Evolutionary conservation across 2,888 invertebrate species (phyloP).

Genomic region (Dolomedes plantarius): DNA sequence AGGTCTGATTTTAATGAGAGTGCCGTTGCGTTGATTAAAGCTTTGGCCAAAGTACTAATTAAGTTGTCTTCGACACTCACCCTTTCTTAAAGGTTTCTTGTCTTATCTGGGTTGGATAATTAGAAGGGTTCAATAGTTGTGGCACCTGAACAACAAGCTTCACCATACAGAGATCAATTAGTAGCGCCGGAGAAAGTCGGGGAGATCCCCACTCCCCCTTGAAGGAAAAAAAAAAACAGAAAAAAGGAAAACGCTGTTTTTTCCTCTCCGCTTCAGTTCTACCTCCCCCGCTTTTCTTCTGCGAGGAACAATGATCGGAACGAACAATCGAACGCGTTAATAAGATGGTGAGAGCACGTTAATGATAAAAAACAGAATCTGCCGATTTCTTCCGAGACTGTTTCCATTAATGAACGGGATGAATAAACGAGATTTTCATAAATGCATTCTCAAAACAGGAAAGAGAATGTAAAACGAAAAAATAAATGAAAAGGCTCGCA

Average conservation of each 20-base stretch:
- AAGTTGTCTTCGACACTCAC: slow-evolving; percentile 65
- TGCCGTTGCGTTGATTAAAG: slow-evolving; percentile 56
- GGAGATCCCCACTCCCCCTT: background rate
- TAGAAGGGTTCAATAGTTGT: slow-evolving; percentile 67
- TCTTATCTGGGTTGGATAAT: slow-evolving; percentile 66
- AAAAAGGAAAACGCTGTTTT: background rate
- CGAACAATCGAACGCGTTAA: slow-evolving; percentile 47
- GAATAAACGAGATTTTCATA: slow-evolving; percentile 2
- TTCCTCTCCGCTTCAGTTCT: background rate
- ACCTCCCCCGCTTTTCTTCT: slow-evolving; percentile 5
- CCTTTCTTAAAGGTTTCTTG: slow-evolving; percentile 68
- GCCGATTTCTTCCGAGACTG: background rate
- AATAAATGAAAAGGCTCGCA: no score
- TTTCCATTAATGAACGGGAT: slow-evolving; percentile 20
- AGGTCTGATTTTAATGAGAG: slow-evolving; percentile 67
- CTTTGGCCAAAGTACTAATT: slow-evolving; percentile 64
- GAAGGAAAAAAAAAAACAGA: background rate
- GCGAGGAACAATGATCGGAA: slow-evolving; percentile 31
- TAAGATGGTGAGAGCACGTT: slow-evolving; percentile 39
- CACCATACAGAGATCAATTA: slow-evolving; percentile 47
- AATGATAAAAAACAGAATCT: slow-evolving; percentile 40
- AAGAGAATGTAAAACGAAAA: background rate
- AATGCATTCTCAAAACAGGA: background rate
- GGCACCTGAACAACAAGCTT: slow-evolving; percentile 41
- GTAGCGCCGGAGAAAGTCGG: slow-evolving; percentile 15